Conservation (phyloP, 2,797 vertebrate genomes). For the Mareca penelope region DNA sequence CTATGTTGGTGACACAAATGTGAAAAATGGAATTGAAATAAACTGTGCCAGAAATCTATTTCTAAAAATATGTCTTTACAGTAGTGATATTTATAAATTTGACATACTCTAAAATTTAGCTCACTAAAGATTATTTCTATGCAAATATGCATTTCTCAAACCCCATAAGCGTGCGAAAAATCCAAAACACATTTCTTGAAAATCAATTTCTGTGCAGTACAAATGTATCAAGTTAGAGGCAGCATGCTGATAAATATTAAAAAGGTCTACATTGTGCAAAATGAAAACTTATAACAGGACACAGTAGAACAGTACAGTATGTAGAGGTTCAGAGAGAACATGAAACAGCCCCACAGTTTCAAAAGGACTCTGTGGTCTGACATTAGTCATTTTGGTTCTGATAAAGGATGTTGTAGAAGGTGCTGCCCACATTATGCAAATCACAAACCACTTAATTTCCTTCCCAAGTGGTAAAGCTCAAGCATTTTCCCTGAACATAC, state of each 20-base stretch:
- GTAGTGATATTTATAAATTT: slow-evolving; percentile 75
- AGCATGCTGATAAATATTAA: slow-evolving; percentile 86
- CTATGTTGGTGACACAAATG: slow-evolving; percentile 44
- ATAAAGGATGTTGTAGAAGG: slow-evolving; percentile 53
- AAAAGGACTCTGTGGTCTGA: slow-evolving; percentile 48
- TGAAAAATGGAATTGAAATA: slow-evolving; percentile 69
- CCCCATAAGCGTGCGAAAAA: slow-evolving; percentile 77
- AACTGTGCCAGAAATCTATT: slow-evolving; percentile 57
- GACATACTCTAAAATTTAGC: slow-evolving; percentile 80
- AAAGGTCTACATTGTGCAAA: slow-evolving; percentile 82
- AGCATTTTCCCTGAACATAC: slow-evolving; percentile 52
- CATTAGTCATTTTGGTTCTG: slow-evolving; percentile 64
- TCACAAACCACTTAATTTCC: slow-evolving; percentile 54
- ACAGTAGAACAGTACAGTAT: not conserved
- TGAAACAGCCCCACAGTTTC: slow-evolving; percentile 33
- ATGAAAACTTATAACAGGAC: slow-evolving; percentile 62
- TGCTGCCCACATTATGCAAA: slow-evolving; percentile 51
- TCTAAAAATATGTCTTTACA: slow-evolving; percentile 70
- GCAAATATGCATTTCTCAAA: slow-evolving; percentile 78
- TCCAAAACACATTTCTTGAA: slow-evolving; percentile 87
- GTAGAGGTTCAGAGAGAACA: slow-evolving; percentile 56
- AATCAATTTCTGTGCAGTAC: slow-evolving; percentile 83
- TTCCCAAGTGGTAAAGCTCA: slow-evolving; percentile 38
- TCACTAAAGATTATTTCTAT: slow-evolving; percentile 88
- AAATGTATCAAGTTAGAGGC: slow-evolving; percentile 74